These are phyloP conservation scores for Leucophenga varia DNA, from an alignment of 1,140 invertebrate genomes.

Conservation along the genomic window DNA sequence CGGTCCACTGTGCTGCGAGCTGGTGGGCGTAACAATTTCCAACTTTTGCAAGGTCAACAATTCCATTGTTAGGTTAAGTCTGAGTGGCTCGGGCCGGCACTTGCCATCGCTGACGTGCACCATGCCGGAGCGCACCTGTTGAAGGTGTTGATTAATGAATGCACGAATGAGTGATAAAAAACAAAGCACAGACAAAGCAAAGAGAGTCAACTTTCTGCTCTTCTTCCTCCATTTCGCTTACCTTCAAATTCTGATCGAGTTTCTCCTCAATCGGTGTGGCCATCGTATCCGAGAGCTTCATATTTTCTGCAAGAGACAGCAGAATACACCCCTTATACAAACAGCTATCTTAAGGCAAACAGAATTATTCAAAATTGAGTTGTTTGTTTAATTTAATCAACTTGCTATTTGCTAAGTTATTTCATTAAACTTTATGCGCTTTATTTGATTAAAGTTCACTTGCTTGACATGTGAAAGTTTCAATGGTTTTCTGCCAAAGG, in stretches of 20 bases:
- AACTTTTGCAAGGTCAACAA: constrained; percentile 79
- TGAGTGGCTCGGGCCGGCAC: constrained; percentile 77
- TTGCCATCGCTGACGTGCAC: constrained; percentile 91
- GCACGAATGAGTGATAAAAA: no score
- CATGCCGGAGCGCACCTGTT: constrained; percentile 82
- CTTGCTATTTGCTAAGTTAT: no score
- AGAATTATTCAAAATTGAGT: no score
- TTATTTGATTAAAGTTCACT: no score
- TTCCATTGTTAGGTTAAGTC: constrained; percentile 84
- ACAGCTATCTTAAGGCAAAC: no score
- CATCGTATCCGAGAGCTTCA: constrained; percentile 73
- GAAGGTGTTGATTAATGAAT: constrained; percentile 12
- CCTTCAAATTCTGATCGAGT: constrained; percentile 71
- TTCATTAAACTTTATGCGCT: no score
- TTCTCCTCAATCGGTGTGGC: constrained; percentile 73
- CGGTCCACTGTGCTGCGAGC: constrained; percentile 51
- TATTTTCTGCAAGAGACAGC: constrained; percentile 51
- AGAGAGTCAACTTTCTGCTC: no score
- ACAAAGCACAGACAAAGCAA: no score
- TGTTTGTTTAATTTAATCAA: no score
- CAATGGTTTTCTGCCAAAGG: no score
- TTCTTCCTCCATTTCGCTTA: no score
- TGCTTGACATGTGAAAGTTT: no score
- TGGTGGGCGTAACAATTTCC: constrained; percentile 62
- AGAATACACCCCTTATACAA: constrained; percentile 1